These are phyloP conservation scores for Leucophora obtusa DNA, from an alignment of 2,888 invertebrate genomes.

Conservation along the genomic window DNA sequence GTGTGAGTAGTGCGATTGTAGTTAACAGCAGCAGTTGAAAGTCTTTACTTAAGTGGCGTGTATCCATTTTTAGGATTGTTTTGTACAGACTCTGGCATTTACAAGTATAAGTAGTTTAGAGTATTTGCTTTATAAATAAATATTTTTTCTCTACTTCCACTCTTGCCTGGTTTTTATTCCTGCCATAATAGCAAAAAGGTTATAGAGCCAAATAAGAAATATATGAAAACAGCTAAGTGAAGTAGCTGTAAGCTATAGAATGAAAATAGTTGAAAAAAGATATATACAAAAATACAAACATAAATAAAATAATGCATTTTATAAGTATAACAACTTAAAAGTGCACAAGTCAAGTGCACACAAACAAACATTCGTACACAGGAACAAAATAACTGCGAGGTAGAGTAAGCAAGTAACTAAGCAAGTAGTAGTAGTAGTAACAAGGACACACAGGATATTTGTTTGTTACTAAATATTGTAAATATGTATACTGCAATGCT, in stretches of 20 bases:
- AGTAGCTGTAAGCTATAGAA: constrained; percentile 58
- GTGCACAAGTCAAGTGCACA: constrained; percentile 63
- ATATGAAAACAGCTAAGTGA: constrained; percentile 44
- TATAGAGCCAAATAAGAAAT: constrained; percentile 41
- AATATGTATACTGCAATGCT: neutral
- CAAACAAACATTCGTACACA: constrained; percentile 15
- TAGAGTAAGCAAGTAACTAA: constrained; percentile 27
- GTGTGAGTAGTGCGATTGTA: constrained; percentile 3
- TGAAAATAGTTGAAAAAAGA: constrained; percentile 28
- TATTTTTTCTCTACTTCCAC: neutral
- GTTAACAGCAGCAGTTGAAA: constrained; percentile 50
- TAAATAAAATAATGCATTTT: constrained; percentile 63
- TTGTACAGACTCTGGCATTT: constrained; percentile 60
- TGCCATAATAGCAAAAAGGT: constrained; percentile 37
- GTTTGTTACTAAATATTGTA: neutral
- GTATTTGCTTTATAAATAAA: constrained; percentile 59
- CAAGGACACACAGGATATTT: constrained; percentile 11
- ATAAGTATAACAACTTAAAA: constrained; percentile 63
- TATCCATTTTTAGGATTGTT: constrained; percentile 61
- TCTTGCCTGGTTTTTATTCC: constrained; percentile 18
- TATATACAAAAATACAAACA: constrained; percentile 53
- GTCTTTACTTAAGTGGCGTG: constrained; percentile 59
- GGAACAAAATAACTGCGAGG: constrained; percentile 21
- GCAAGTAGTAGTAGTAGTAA: neutral
- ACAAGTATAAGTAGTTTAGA: constrained; percentile 61